Evolutionary conservation across 2,113 vertebrate species (phyloP), one percentile per base, ranked within the genome.

Genomic region (Heteronetta atricapilla): DNA sequence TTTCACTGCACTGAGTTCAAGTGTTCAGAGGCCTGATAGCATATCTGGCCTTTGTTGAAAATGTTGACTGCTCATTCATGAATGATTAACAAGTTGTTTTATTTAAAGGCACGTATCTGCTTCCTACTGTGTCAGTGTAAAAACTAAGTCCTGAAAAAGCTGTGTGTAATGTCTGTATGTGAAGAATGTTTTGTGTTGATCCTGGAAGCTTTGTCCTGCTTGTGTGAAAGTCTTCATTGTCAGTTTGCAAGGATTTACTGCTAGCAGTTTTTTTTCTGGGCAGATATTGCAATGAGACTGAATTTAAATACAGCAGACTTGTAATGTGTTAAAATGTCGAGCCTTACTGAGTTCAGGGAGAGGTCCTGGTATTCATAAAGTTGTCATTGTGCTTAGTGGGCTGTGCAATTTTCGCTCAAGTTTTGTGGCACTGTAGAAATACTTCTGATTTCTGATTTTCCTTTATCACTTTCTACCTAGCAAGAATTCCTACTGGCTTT

Each of bases 31-130:
- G 76, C 68, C 72, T 78, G 95, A 86, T 91, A 91, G 59, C 11
- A 0, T 89, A 88, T 93, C 86, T 94, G 5, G 94, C 92, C 86
- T 90, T 84, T 91, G 88, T 84, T 91, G 88, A 52, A 82, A 89
- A 93, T 80, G 78, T 93, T 95, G 85, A 59, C 93, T 91, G 79
- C 75, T 95, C 73, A 34, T 94, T 97, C 90, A 76, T 95, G 58
- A 95, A 96, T 96, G 90, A 96, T 97, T 97, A 97, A 96, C 94
- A 55, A 75, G 40, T 84, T 84, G 80, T 46, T 84, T 93, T 91
- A 93, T 93, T 95, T 85, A 79, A 81, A 88, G 86, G 93, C 44
- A 38, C 2, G 0, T 79, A 84, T 53, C 88, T 90, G 55, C 83
- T 91, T 88, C 88, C 88, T 89, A 33, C 86, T 82, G 70, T 82